Evolutionary conservation across 2,888 invertebrate species (phyloP).

Genomic region (Idaea aversata): DNA sequence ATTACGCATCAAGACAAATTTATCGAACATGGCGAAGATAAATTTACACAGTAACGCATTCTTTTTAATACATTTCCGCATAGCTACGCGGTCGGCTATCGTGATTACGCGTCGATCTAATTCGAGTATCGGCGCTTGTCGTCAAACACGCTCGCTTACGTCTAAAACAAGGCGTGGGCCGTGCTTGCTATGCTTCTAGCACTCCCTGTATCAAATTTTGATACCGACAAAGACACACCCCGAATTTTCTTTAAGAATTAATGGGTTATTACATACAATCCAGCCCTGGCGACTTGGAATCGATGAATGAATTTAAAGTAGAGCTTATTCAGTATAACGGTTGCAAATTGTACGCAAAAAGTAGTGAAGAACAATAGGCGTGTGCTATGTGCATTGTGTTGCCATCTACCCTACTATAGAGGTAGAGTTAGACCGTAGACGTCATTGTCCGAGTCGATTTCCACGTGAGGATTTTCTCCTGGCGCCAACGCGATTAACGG

Average conservation of each 20-base stretch:
- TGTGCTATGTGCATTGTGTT: constrained; percentile 3
- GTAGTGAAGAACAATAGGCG: constrained; percentile 1
- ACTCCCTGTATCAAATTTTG: constrained; percentile 38
- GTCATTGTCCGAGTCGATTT: constrained; percentile 51
- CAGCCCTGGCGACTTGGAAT: constrained; percentile 6
- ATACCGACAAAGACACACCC: constrained; percentile 37
- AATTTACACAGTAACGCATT: constrained; percentile 71
- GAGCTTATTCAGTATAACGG: neutral
- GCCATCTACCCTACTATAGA: constrained; percentile 4
- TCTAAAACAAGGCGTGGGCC: constrained; percentile 57
- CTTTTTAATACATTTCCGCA: constrained; percentile 75
- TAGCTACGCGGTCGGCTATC: constrained; percentile 66
- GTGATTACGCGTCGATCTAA: constrained; percentile 64
- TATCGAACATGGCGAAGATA: constrained; percentile 64
- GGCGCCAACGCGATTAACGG: constrained; percentile 74
- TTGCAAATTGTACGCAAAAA: constrained; percentile 3
- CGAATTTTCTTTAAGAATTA: constrained; percentile 16
- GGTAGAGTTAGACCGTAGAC: constrained; percentile 21
- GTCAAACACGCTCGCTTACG: constrained; percentile 58
- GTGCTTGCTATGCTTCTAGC: constrained; percentile 41
- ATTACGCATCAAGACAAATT: constrained; percentile 56
- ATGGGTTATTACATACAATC: constrained; percentile 8
- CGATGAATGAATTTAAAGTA: neutral
- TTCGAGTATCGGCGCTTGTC: constrained; percentile 68
- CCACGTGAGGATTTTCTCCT: constrained; percentile 63